Percentiles rank a stretch among this genome's conserved stretches.
phyloP scores from a whole-genome alignment of 2,797 vertebrate species.

The Enteromius fasciolatus region DNA sequence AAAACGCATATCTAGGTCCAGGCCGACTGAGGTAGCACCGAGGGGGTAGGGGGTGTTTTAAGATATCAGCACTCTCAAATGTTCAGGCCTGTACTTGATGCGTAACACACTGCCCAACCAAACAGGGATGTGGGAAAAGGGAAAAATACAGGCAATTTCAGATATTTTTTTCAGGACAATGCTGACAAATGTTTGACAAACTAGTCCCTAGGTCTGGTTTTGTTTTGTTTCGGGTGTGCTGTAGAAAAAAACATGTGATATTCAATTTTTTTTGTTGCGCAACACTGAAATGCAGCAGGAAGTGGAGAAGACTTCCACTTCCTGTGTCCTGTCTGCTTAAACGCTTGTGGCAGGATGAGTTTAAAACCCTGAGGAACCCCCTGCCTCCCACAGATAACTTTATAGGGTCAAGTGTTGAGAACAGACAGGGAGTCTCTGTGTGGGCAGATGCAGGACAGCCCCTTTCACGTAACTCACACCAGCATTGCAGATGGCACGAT shows the following conservation, averaged over 20 bases:
- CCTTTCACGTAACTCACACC: not conserved
- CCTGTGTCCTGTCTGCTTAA: conserved; percentile 55
- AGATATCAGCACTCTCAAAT: conserved; percentile 56
- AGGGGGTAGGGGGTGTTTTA: conserved; percentile 42
- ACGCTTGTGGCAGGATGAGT: conserved; percentile 49
- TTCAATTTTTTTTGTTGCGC: conserved; percentile 8
- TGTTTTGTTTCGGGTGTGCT: not conserved
- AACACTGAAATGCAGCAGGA: conserved; percentile 45
- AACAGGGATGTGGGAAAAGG: conserved; percentile 54
- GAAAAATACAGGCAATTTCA: conserved; percentile 27
- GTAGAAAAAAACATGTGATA: conserved; percentile 22
- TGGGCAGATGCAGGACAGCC: conserved; percentile 29
- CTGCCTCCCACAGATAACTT: conserved; percentile 44
- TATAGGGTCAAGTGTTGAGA: conserved; percentile 47
- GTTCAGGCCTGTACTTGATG: conserved; percentile 71
- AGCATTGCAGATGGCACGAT: not conserved
- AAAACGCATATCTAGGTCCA: conserved; percentile 46
- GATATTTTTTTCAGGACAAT: conserved; percentile 11
- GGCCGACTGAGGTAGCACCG: conserved; percentile 43
- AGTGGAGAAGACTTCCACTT: conserved; percentile 48
- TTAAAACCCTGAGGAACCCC: conserved; percentile 54
- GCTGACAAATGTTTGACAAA: conserved; percentile 36
- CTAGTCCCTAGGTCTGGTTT: conserved; percentile 6
- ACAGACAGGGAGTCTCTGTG: conserved; percentile 56
- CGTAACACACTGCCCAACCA: conserved; percentile 39